Conservation (phyloP, 1,140 invertebrate genomes). For the Lutraria rhynchaena region DNA sequence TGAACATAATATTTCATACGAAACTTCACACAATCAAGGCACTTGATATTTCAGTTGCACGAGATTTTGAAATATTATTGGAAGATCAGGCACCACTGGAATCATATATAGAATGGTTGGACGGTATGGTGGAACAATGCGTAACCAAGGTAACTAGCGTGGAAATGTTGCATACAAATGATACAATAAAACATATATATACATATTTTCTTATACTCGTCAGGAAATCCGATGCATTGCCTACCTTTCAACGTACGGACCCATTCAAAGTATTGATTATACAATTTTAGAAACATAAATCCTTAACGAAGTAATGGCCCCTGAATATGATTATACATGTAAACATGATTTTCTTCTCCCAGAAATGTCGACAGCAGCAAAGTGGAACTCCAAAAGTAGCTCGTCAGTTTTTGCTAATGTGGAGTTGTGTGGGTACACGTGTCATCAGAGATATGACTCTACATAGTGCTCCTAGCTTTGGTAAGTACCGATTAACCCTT, state of each 20-base stretch:
- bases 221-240: no score
- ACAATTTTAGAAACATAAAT: no score
- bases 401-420: slow-evolving; percentile 83
- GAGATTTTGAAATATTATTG: slow-evolving; percentile 83
- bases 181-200: no score
- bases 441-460: slow-evolving; percentile 84
- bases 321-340: no score
- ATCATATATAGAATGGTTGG: slow-evolving; percentile 83
- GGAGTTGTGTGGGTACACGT: slow-evolving; percentile 83
- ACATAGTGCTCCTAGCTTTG: slow-evolving; percentile 84
- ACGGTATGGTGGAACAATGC: slow-evolving; percentile 83
- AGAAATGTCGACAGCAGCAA: slow-evolving; percentile 75
- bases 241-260: no score
- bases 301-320: no score
- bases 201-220: no score
- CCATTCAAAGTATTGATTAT: no score
- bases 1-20: no score
- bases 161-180: no score
- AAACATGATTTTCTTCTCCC: no score
- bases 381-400: slow-evolving; percentile 77
- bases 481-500: slow-evolving; percentile 79
- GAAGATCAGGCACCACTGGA: slow-evolving; percentile 83
- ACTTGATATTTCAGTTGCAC: slow-evolving; percentile 81
- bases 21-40: no score
- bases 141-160: slow-evolving; percentile 80